phyloP scores from a whole-genome alignment of 2,888 invertebrate genomes.

The Dicycla oo region DNA sequence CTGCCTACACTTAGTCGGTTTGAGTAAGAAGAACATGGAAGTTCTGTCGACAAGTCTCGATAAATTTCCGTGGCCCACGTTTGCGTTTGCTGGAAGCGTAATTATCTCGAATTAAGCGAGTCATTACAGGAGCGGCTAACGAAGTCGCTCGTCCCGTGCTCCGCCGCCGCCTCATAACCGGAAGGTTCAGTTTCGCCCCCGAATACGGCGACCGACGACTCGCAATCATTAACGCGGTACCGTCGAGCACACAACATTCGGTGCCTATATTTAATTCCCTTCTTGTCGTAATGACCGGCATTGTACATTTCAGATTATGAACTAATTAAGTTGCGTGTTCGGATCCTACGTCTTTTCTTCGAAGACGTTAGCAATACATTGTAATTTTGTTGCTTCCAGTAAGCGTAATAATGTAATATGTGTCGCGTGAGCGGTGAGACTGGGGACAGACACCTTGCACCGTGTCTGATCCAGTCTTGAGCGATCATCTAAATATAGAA shows the following conservation, averaged over 20 bases:
- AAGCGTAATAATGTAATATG: constrained; percentile 68
- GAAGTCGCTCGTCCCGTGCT: constrained; percentile 79
- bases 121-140: constrained; percentile 85
- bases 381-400: constrained; percentile 73
- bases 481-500: constrained; percentile 84
- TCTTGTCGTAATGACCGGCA: constrained; percentile 72
- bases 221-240: constrained; percentile 80
- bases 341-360: constrained; percentile 67
- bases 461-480: constrained; percentile 79
- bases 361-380: constrained; percentile 70
- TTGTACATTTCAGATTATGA: constrained; percentile 73
- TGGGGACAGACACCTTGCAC: constrained; percentile 75
- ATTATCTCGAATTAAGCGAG: constrained; percentile 88
- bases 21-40: constrained; percentile 73
- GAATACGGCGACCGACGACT: constrained; percentile 73
- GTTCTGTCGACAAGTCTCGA: constrained; percentile 76
- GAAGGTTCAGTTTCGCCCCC: constrained; percentile 86
- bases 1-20: constrained; percentile 73
- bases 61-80: constrained; percentile 82
- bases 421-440: constrained; percentile 71
- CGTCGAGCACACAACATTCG: constrained; percentile 78
- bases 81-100: constrained; percentile 81
- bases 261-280: constrained; percentile 78
- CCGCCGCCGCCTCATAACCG: constrained; percentile 78
- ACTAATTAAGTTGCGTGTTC: constrained; percentile 74